Base-by-base conservation (phyloP, 2,113 vertebrate genomes). In the Triplophysa tibetana region DNA sequence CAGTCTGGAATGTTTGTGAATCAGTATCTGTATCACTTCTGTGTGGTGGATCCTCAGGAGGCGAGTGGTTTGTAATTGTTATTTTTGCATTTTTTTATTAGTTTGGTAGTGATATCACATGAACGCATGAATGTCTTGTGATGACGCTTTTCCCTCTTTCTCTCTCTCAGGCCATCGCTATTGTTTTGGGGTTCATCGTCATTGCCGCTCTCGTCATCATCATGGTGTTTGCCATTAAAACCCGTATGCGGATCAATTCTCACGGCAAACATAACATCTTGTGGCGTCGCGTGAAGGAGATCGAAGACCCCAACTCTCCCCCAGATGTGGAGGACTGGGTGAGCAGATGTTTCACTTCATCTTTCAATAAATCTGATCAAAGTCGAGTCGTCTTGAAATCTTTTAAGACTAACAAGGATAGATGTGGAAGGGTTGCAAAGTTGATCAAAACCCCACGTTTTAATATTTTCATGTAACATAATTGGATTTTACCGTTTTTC, bases 41-140 rank as follows among this genome's bases (percentile, higher is more conserved):
- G 96, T 61, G 95, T 97, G 41, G 93, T 97, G 85, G 96, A 97
- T 79, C 95, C 95, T 0, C 95, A 97, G 50, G 96, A 97, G 95
- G 96, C 96, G 87, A 85, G 88, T 68, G 33, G 33, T 1, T 38
- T 38, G 3, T 38, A 38, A 38, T 7, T 33, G 29, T 45, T 1
- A 2, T 45, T 45, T 45, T 11, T 43, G 41, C 41, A n/a, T n/a
- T 45, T 45, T 8, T 45, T 24, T 24, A 29, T 29, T 29, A 29
- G 26, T 3, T 29, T 29, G 26, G 26, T 29, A 29, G 26, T 29
- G 26, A 29, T 29, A 29, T 29, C 26, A 29, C 3, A 38, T 8
- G 29, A 33, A 0, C 6, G 29, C 29, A 33, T 33, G 33, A 38
- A 38, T 38, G 33, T 38, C 33, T 38, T 38, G 6, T 6, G 33